Base-by-base conservation (phyloP, 2,888 invertebrate genomes). In the Euclidia mi region DNA sequence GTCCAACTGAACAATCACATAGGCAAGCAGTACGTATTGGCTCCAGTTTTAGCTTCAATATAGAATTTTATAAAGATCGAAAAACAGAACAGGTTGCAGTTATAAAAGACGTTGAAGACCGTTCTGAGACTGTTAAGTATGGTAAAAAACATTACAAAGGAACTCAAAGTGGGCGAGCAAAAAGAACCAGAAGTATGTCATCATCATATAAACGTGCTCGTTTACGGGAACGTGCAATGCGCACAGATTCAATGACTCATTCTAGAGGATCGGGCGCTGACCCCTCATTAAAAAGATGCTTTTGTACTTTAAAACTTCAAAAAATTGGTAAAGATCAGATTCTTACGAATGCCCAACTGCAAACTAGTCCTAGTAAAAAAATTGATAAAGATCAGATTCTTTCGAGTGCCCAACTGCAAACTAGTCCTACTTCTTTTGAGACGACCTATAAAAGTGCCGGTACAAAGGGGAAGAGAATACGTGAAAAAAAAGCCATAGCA, bases 261-360 rank as follows among this genome's bases (percentile, higher is more conserved):
- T 25, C 20, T 6, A 3, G 7, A 25, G 20, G 20, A 25, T 25
- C 20, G 7, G 20, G 20, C 0, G 20, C 7, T 3, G 20, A 7
- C 7, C 20, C 20, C 7, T 20, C 31, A 25, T 41, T 56, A 9
- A 67, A 48, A 17, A 58, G 44, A 11, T 62, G 71, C 61, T 84
- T 86, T 56, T 84, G 80, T 64, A 82, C 83, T 2, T 64, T 81
- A 51, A 73, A 78, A 43, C 65, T 84, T 20, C 73, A 79, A 49
- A 75, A 67, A 31, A 58, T 43, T 28, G 72, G 68, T 32, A 71
- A 38, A 9, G 40, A 71, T 50, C 58, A 56, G 44, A 59, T 59
- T 25, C 3, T 20, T 3, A 4, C 20, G 2, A 20, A 6, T 20
- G 6, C 20, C 2, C 20, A 0, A 25, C 20, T 25, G 7, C 20